phyloP scores from a whole-genome alignment of 92 coral and sea anemone species.

The Epizoanthus fatuus region DNA sequence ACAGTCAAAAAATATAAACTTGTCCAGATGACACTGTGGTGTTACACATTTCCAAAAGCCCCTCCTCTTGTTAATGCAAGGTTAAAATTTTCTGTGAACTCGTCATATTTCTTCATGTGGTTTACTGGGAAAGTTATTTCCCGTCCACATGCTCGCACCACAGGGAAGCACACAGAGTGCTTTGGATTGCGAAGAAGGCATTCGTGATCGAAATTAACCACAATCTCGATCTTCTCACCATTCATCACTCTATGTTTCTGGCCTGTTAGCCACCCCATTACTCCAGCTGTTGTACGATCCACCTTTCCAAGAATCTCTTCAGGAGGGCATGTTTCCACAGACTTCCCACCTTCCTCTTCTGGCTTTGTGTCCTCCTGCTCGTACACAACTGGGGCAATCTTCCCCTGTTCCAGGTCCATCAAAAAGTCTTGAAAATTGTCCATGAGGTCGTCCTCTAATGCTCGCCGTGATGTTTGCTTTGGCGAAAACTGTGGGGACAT shows the following conservation, averaged over 20 bases:
- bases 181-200: no score
- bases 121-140: conserved; percentile 7
- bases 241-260: conserved; percentile 45
- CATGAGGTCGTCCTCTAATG: conserved; percentile 36
- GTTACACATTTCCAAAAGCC: conserved; percentile 21
- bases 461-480: conserved; percentile 22
- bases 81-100: conserved; percentile 1
- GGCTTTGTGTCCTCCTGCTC: conserved; percentile 15
- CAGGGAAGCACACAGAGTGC: conserved; percentile 6
- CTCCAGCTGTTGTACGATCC: conserved; percentile 53
- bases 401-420: conserved; percentile 30
- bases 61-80: conserved; percentile 20
- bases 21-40: neutral
- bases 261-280: conserved; percentile 65
- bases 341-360: conserved; percentile 19
- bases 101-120: conserved; percentile 20
- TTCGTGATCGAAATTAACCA: no score
- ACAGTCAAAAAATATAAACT: no score
- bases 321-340: neutral
- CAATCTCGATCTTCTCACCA: conserved; percentile 16
- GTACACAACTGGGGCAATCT: conserved; percentile 12
- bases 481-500: conserved; percentile 29
- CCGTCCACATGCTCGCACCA: conserved; percentile 23
- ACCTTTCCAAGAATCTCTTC: conserved; percentile 41
- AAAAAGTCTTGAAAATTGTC: conserved; percentile 47